phyloP scores from a whole-genome alignment of 2,113 vertebrate genomes.

The Paramisgurnus dabryanus region DNA sequence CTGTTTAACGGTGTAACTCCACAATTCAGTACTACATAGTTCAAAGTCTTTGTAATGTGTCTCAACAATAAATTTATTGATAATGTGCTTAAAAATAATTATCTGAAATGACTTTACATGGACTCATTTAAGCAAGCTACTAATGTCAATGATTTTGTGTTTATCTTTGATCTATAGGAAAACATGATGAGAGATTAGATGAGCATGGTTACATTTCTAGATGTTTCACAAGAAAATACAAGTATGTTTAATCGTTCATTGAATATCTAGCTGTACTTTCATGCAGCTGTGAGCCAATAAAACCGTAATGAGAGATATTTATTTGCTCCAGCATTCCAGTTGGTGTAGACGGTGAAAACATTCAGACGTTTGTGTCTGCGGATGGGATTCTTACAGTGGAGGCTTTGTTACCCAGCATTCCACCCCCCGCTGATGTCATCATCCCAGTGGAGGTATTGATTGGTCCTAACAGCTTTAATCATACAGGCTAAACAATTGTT shows the following conservation, averaged over 20 bases:
- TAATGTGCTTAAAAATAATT: too few relatives aligned
- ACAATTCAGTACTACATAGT: too few relatives aligned
- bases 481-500: neutral
- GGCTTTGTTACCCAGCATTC: slow-evolving; percentile 60
- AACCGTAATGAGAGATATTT: slow-evolving; percentile 12
- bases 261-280: neutral
- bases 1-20: too few relatives aligned
- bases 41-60: too few relatives aligned
- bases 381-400: slow-evolving; percentile 74
- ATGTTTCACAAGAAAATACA: slow-evolving; percentile 77
- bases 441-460: slow-evolving; percentile 69
- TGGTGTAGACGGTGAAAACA: slow-evolving; percentile 58
- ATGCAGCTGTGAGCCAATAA: too few relatives aligned
- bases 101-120: too few relatives aligned
- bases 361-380: slow-evolving; percentile 64
- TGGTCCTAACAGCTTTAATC: neutral
- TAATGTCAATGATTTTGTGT: too few relatives aligned
- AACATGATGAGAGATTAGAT: slow-evolving; percentile 74
- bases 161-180: slow-evolving; percentile 59
- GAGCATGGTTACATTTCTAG: slow-evolving; percentile 74
- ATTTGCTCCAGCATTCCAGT: slow-evolving; percentile 68
- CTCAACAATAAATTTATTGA: too few relatives aligned
- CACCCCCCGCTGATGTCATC: slow-evolving; percentile 52
- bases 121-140: neutral
- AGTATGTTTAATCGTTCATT: slow-evolving; percentile 61